Percentiles rank a stretch among this genome's conserved stretches.
Conservation (phyloP, 1,140 invertebrate genomes). For the Zeugodacus cucurbitae region DNA sequence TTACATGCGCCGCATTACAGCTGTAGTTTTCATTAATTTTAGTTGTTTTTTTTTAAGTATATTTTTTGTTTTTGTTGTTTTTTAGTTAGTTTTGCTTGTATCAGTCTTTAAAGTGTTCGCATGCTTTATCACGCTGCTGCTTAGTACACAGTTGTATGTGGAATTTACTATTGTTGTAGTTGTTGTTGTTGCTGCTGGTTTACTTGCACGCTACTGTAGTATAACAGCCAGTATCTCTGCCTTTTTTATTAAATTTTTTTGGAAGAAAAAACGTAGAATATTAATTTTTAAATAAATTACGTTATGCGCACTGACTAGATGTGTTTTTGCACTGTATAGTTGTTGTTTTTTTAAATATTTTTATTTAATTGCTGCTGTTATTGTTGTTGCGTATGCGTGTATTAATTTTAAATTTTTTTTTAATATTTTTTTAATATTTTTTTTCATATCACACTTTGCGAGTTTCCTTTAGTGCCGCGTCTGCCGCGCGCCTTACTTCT, state of each 20-base stretch:
- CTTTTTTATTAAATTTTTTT: neutral
- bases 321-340: slow-evolving; percentile 42
- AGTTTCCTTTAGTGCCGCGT: too few species aligned
- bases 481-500: slow-evolving; percentile 25
- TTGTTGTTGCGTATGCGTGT: neutral
- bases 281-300: slow-evolving; percentile 50
- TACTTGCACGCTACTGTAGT: neutral
- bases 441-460: slow-evolving; percentile 41
- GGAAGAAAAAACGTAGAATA: slow-evolving; percentile 58
- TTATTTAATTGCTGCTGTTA: slow-evolving; percentile 39
- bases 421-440: slow-evolving; percentile 49
- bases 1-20: neutral
- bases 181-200: neutral
- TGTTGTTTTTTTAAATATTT: slow-evolving; percentile 39
- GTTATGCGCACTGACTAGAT: slow-evolving; percentile 28
- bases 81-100: slow-evolving; percentile 62
- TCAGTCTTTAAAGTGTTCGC: slow-evolving; percentile 40
- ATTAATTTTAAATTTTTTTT: slow-evolving; percentile 60
- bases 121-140: slow-evolving; percentile 45
- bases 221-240: neutral
- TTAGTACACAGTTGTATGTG: slow-evolving; percentile 53
- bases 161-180: slow-evolving; percentile 45
- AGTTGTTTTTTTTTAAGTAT: slow-evolving; percentile 50
- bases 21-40: slow-evolving; percentile 6
- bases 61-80: slow-evolving; percentile 45